Conservation (phyloP, 2,113 vertebrate genomes). For the Ciconia boyciana region DNA sequence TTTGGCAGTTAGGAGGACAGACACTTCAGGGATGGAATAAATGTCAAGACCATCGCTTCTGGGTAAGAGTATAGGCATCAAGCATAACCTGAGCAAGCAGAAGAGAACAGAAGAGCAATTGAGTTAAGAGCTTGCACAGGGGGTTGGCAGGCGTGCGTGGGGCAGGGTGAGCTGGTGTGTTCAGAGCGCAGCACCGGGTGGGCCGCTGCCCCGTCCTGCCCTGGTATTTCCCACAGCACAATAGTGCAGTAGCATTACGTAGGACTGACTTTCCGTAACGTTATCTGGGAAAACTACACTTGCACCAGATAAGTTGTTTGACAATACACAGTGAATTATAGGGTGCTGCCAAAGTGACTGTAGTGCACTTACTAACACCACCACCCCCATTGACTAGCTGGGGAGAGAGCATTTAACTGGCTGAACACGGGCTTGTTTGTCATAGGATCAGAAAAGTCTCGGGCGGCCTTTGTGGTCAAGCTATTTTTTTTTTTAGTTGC, state of each 20-base stretch:
- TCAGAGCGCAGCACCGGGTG: background rate
- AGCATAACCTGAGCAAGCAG: background rate
- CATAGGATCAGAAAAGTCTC: background rate
- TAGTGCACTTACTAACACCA: background rate
- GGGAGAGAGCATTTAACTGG: background rate
- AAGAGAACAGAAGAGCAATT: background rate
- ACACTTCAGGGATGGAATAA: constrained; percentile 27
- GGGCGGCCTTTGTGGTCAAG: background rate
- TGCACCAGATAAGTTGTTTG: background rate
- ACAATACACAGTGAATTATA: background rate
- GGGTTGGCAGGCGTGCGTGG: background rate
- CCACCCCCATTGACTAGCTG: no score
- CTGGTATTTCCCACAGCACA: background rate
- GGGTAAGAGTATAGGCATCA: background rate
- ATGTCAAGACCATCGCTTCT: constrained; percentile 40
- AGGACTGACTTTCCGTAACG: accelerated
- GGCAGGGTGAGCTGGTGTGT: background rate
- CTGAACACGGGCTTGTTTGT: background rate
- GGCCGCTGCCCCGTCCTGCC: background rate
- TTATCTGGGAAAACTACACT: background rate
- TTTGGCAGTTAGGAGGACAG: constrained; percentile 37
- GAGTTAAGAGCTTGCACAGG: background rate
- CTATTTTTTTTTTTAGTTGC: background rate
- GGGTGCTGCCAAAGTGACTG: background rate
- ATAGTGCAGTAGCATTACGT: accelerated